These are phyloP conservation scores for Pelosia muscerda DNA, from an alignment of 2,888 invertebrate species.

Conservation along the genomic window DNA sequence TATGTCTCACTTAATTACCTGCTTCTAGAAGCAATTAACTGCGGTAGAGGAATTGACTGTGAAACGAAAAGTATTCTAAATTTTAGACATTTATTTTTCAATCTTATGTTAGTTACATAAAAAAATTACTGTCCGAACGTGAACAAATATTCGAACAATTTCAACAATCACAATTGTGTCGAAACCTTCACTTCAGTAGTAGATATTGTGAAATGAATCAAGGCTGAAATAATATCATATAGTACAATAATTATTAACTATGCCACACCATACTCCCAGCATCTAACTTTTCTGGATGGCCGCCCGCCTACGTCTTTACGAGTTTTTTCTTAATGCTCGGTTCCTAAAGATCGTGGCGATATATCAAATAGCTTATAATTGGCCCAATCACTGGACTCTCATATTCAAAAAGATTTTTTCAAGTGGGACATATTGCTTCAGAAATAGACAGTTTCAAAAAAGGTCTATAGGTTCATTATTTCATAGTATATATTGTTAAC, in stretches of 20 bases:
- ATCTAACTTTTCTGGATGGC: too few relatives aligned
- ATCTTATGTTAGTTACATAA: slow-evolving; percentile 51
- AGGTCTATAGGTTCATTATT: not conserved
- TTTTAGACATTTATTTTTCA: slow-evolving; percentile 66
- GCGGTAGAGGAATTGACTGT: slow-evolving; percentile 68
- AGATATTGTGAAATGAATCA: not conserved
- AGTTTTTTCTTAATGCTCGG: not conserved
- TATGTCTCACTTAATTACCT: slow-evolving; percentile 49
- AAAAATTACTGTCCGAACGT: slow-evolving; percentile 10
- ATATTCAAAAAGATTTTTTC: not conserved
- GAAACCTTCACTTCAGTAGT: too few relatives aligned
- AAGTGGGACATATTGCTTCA: not conserved
- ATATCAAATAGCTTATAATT: not conserved
- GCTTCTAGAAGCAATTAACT: slow-evolving; percentile 65
- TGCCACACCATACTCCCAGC: not conserved
- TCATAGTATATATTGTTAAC: not conserved
- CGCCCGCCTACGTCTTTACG: too few relatives aligned
- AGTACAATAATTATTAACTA: not conserved
- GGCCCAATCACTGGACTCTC: not conserved
- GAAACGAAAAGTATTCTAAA: slow-evolving; percentile 54
- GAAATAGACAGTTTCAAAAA: not conserved
- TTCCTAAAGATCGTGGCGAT: not conserved
- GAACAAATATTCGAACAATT: too few relatives aligned
- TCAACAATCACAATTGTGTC: too few relatives aligned
- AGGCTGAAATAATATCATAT: not conserved